These are phyloP conservation scores for Rhinopomastus cyanomelas DNA, from an alignment of 2,113 vertebrate genomes.

Conservation along the genomic window DNA sequence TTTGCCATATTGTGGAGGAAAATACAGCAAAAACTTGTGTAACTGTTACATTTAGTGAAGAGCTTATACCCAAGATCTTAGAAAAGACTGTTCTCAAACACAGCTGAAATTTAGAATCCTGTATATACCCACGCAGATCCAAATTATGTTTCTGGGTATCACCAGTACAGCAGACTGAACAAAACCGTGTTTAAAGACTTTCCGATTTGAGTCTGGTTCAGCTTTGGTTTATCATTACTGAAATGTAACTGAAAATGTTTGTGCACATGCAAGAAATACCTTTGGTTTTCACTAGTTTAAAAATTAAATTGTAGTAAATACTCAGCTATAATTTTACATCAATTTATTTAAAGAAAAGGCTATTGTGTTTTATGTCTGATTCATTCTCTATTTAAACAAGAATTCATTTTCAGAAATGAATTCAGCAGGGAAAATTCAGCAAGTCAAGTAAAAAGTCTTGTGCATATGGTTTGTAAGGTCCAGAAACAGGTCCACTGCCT, in stretches of 20 bases:
- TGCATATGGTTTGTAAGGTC: accelerated
- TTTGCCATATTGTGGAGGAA: not conserved
- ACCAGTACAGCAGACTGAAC: not conserved
- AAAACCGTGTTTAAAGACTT: not conserved
- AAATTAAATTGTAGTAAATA: not conserved
- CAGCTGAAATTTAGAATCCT: not conserved
- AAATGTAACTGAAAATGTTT: not conserved
- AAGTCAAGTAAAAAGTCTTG: not conserved
- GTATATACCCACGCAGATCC: not conserved
- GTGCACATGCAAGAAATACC: not conserved
- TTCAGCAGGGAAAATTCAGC: not conserved
- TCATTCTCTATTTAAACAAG: not conserved
- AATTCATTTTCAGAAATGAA: not conserved
- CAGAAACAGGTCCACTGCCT: not conserved
- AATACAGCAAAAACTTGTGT: not conserved
- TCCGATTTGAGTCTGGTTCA: not conserved
- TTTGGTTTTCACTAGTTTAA: not conserved
- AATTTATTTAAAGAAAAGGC: not conserved
- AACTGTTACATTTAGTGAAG: not conserved
- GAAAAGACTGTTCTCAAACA: not conserved
- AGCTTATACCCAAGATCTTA: not conserved
- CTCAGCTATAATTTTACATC: not conserved
- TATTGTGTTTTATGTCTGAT: not conserved
- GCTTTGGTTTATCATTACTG: not conserved
- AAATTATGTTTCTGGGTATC: not conserved